Conservation (phyloP, 2,113 vertebrate genomes). For the Ophiodon elongatus region DNA sequence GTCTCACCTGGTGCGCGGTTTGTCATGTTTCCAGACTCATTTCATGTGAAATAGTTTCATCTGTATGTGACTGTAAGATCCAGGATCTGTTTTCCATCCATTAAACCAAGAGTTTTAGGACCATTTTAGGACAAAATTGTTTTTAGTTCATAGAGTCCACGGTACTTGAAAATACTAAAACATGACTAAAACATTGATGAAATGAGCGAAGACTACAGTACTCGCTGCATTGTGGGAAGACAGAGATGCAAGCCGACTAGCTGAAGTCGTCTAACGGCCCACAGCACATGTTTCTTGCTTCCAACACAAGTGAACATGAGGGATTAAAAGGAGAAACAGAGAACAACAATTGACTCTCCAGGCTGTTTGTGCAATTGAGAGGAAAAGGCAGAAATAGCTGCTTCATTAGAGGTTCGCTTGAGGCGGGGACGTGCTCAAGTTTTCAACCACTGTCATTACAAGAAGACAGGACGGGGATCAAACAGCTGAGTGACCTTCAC, state of each 20-base stretch:
- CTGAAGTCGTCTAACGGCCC: background rate
- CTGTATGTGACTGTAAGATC: constrained; percentile 28
- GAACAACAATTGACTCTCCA: constrained; percentile 17
- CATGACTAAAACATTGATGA: constrained; percentile 15
- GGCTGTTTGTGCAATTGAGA: constrained; percentile 35
- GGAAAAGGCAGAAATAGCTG: constrained; percentile 50
- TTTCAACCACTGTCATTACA: constrained; percentile 20
- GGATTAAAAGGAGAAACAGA: constrained; percentile 27
- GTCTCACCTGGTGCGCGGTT: constrained; percentile 5
- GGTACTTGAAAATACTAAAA: background rate
- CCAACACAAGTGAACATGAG: background rate
- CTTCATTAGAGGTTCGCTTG: constrained; percentile 40
- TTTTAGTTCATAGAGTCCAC: background rate
- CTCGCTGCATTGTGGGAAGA: background rate
- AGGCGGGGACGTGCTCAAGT: constrained; percentile 12
- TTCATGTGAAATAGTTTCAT: constrained; percentile 22
- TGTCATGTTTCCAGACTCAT: background rate
- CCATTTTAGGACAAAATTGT: background rate
- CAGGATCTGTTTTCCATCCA: constrained; percentile 9
- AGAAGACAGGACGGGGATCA: background rate
- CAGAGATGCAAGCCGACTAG: constrained; percentile 21
- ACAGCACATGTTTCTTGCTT: background rate
- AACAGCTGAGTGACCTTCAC: background rate
- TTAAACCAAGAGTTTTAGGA: background rate
- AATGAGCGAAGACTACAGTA: background rate